Conservation (phyloP, 2,113 vertebrate genomes). For the Phalacrocorax brasilianus region DNA sequence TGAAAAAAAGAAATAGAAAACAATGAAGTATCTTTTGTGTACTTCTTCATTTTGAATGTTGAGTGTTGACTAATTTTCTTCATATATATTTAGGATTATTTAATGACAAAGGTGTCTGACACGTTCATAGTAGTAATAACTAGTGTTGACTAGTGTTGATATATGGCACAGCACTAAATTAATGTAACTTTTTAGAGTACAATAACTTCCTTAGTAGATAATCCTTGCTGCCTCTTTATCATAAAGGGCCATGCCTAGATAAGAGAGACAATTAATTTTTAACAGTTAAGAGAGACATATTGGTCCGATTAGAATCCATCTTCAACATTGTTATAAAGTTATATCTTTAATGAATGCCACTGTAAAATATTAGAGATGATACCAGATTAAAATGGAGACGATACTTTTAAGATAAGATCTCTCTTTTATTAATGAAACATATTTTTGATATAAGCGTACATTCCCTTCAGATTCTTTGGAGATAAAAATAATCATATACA, state of each 20-base stretch:
- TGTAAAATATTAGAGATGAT: background rate
- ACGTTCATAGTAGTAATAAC: background rate
- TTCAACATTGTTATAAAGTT: background rate
- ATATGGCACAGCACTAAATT: background rate
- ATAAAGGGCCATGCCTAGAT: background rate
- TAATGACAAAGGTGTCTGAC: background rate
- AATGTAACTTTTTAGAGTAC: background rate
- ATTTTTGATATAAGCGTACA: background rate
- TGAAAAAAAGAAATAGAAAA: background rate
- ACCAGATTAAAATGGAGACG: background rate
- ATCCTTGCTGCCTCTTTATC: background rate
- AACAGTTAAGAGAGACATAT: background rate
- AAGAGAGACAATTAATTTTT: background rate
- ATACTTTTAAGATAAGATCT: background rate
- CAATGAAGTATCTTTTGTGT: background rate
- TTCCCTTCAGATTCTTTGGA: background rate
- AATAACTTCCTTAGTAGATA: background rate
- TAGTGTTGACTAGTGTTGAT: background rate
- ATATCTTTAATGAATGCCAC: background rate
- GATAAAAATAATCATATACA: background rate
- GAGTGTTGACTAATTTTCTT: background rate
- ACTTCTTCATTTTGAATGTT: background rate
- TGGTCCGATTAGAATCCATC: background rate
- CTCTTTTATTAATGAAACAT: background rate
- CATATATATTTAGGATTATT: background rate